Conservation (phyloP, 2,113 vertebrate species). For the Xiphophorus maculatus region DNA sequence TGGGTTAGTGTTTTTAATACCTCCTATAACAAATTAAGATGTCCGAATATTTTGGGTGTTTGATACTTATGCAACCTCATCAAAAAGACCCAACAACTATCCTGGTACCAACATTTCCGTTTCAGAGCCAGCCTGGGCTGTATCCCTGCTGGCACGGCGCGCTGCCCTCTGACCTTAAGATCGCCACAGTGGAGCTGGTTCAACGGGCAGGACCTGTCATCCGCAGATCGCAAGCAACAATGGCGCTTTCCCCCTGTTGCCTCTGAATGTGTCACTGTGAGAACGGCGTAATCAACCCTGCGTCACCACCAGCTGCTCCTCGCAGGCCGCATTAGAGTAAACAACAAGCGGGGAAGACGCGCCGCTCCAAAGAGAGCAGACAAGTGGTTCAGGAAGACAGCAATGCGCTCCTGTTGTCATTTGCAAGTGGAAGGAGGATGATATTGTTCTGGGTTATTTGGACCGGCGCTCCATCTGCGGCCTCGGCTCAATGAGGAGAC, state of each 20-base stretch:
- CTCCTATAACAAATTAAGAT: not conserved
- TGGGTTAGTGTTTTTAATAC: not conserved
- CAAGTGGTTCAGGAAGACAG: slow-evolving; percentile 59
- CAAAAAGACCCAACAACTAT: not conserved
- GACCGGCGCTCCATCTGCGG: slow-evolving; percentile 63
- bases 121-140: slow-evolving; percentile 14
- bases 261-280: slow-evolving; percentile 75
- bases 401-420: slow-evolving; percentile 47
- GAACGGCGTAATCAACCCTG: slow-evolving; percentile 78
- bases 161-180: slow-evolving; percentile 56
- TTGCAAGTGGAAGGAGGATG: slow-evolving; percentile 58
- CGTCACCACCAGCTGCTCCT: slow-evolving; percentile 84
- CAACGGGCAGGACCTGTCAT: slow-evolving; percentile 81
- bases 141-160: slow-evolving; percentile 25
- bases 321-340: slow-evolving; percentile 73
- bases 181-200: slow-evolving; percentile 71
- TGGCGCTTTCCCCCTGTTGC: slow-evolving; percentile 51
- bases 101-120: not conserved
- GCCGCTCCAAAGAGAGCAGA: slow-evolving; percentile 60
- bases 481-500: slow-evolving; percentile 40
- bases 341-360: slow-evolving; percentile 61
- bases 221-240: slow-evolving; percentile 77
- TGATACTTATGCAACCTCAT: not conserved
- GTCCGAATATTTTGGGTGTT: not conserved
- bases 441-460: slow-evolving; percentile 65